Evolutionary conservation across 2,113 vertebrate genomes (phyloP).

Genomic region (Lampris incognitus): DNA sequence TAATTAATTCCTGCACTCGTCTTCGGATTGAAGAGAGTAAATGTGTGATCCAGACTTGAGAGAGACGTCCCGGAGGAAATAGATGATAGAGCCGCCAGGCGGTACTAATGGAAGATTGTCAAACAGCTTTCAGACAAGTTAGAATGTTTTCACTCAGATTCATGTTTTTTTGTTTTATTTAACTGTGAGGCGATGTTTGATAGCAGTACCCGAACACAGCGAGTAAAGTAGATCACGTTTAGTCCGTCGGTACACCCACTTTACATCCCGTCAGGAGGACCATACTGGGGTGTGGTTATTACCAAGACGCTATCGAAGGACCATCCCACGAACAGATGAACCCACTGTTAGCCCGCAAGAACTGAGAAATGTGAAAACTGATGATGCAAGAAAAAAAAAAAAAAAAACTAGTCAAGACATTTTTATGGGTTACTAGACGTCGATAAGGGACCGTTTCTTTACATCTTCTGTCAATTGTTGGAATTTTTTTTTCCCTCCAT

Average conservation of each 20-base stretch:
- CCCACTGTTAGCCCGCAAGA: too few species aligned
- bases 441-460: too few species aligned
- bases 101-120: constrained; percentile 76
- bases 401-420: too few species aligned
- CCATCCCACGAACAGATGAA: too few species aligned
- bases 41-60: constrained; percentile 79
- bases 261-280: too few species aligned
- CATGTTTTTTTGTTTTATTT: constrained; percentile 60
- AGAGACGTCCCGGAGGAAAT: constrained; percentile 77
- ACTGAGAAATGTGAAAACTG: too few species aligned
- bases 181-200: constrained; percentile 58
- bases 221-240: constrained; percentile 28
- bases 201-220: background rate
- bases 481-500: too few species aligned
- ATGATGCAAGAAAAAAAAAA: too few species aligned
- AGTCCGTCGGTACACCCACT: constrained; percentile 14
- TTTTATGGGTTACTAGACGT: too few species aligned
- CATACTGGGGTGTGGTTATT: too few species aligned
- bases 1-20: constrained; percentile 69
- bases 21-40: constrained; percentile 68
- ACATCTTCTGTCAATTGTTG: too few species aligned
- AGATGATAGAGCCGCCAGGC: constrained; percentile 74
- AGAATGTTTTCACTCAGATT: constrained; percentile 59
- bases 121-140: constrained; percentile 72
- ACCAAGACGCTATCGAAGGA: too few species aligned